Percentiles rank a stretch among this genome's conserved stretches.
Conservation (phyloP, 2,113 vertebrate genomes). For the Pterocles burchelli region DNA sequence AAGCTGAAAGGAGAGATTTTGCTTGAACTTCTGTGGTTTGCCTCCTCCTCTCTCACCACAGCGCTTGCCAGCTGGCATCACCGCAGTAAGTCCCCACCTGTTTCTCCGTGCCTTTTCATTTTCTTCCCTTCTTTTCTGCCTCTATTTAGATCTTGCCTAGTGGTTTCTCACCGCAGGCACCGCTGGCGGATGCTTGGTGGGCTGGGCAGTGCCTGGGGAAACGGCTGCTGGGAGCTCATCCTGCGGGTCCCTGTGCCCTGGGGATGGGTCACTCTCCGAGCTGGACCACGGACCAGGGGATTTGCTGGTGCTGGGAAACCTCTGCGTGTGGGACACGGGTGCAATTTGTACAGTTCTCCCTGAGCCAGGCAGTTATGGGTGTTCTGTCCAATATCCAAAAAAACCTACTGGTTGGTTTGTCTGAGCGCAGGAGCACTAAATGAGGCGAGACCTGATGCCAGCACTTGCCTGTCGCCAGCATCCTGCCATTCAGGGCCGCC, state of each 20-base stretch:
- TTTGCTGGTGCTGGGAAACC: neutral
- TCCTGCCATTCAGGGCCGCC: neutral
- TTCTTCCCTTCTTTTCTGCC: neutral
- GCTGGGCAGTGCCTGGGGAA: neutral
- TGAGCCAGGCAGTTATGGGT: accelerated
- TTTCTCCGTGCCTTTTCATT: neutral
- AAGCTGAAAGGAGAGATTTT: neutral
- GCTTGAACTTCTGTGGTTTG: neutral
- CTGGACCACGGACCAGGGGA: accelerated
- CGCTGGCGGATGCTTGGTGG: accelerated
- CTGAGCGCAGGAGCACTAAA: neutral
- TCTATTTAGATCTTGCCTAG: neutral
- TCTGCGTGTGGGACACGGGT: accelerated
- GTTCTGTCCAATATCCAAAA: neutral
- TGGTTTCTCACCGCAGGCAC: neutral
- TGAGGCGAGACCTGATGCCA: neutral
- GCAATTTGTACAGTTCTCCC: neutral
- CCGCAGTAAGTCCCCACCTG: neutral
- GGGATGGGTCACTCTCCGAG: neutral
- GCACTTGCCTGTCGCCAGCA: neutral
- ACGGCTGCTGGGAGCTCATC: accelerated
- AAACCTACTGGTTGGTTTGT: accelerated
- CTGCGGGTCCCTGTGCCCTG: accelerated
- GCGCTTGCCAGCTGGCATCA: neutral
- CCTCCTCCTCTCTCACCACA: neutral